phyloP scores from a whole-genome alignment of 2,888 invertebrate genomes.

The Perizoma affinitatum region DNA sequence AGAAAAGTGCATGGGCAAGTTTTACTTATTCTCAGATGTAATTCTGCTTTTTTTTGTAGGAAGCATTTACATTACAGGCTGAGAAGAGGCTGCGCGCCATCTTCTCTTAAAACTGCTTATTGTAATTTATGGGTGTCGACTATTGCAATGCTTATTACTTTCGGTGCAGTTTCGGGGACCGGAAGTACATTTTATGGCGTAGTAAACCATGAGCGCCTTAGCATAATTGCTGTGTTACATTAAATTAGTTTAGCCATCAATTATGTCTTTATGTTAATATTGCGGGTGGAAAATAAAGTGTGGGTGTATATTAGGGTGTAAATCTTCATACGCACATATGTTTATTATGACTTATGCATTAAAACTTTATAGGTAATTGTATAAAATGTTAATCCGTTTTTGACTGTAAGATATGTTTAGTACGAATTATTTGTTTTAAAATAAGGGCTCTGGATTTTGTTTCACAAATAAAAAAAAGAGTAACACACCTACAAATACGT shows the following conservation, averaged over 20 bases:
- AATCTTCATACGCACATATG: constrained; percentile 59
- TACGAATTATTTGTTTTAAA: too few species aligned
- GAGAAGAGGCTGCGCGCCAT: constrained; percentile 54
- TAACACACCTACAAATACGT: too few species aligned
- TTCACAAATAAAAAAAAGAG: too few species aligned
- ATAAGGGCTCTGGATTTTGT: too few species aligned
- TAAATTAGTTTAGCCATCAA: constrained; percentile 79
- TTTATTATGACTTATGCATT: constrained; percentile 29
- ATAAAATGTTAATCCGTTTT: too few species aligned
- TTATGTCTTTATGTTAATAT: constrained; percentile 73
- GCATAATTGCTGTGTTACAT: constrained; percentile 79
- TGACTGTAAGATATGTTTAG: too few species aligned
- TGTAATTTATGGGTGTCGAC: constrained; percentile 75
- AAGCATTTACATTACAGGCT: constrained; percentile 19
- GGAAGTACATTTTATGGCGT: constrained; percentile 78
- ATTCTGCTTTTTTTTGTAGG: constrained; percentile 24
- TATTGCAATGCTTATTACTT: constrained; percentile 82
- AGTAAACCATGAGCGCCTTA: constrained; percentile 79
- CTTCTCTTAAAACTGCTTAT: constrained; percentile 77
- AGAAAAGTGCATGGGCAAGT: too few species aligned
- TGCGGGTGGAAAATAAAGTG: constrained; percentile 44
- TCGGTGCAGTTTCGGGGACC: constrained; percentile 76
- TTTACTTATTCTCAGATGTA: neutral
- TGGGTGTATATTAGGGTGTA: constrained; percentile 42
- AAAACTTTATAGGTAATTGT: constrained; percentile 1